These are phyloP conservation scores for Aporophyla lueneburgensis DNA, from an alignment of 2,888 invertebrate species.

Conservation along the genomic window DNA sequence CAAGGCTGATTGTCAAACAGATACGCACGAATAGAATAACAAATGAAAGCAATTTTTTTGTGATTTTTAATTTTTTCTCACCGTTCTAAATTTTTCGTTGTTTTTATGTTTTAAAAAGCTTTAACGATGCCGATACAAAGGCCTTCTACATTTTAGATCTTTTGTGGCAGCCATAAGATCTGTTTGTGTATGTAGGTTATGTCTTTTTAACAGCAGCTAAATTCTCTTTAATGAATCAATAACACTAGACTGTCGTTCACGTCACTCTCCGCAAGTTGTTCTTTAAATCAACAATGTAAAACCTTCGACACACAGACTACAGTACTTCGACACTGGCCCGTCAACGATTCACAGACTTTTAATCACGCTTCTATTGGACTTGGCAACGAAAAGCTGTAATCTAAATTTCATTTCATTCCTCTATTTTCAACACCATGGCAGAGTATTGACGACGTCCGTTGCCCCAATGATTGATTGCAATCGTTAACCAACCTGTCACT, in stretches of 20 bases:
- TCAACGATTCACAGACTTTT: conserved; percentile 50
- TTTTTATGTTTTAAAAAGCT: not conserved
- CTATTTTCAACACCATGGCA: conserved; percentile 56
- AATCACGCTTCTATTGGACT: conserved; percentile 43
- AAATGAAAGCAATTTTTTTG: too few relatives aligned
- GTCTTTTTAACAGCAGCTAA: conserved; percentile 43
- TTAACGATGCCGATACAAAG: not conserved
- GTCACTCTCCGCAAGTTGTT: conserved; percentile 25
- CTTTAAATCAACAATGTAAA: conserved; percentile 21
- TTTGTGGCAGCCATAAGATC: conserved; percentile 32
- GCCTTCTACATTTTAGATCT: not conserved
- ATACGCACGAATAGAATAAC: too few relatives aligned
- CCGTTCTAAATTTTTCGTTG: too few relatives aligned
- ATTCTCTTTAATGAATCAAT: conserved; percentile 30
- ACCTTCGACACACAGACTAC: conserved; percentile 10
- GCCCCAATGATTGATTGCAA: conserved; percentile 61
- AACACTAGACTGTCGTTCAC: conserved; percentile 17
- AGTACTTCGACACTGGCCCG: conserved; percentile 21
- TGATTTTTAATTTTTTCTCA: not conserved
- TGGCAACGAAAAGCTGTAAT: conserved; percentile 55
- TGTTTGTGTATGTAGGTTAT: conserved; percentile 32
- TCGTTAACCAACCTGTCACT: conserved; percentile 63
- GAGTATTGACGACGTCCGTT: conserved; percentile 56
- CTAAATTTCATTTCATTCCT: conserved; percentile 50
- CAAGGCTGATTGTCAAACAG: too few relatives aligned